These are phyloP conservation scores for Ispidina lecontei DNA, from an alignment of 2,797 vertebrate species.

Conservation along the genomic window DNA sequence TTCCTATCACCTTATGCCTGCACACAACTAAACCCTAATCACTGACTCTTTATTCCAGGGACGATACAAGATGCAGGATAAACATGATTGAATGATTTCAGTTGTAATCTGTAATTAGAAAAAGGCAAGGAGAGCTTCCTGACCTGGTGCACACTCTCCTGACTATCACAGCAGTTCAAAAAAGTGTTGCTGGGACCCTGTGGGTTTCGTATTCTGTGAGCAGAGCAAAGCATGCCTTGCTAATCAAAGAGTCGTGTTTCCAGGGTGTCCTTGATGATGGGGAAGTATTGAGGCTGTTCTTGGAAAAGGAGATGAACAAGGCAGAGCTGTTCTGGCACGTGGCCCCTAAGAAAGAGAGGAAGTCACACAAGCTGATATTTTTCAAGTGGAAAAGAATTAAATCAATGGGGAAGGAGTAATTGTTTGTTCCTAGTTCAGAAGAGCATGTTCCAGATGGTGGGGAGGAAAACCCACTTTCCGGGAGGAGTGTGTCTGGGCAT, in stretches of 20 bases:
- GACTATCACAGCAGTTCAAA: neutral
- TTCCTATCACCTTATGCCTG: neutral
- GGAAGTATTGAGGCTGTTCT: neutral
- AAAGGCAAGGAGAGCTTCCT: neutral
- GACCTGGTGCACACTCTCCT: neutral
- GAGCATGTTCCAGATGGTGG: neutral
- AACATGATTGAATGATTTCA: neutral
- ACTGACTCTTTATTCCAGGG: neutral
- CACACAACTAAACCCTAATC: neutral
- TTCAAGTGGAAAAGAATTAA: slow-evolving; percentile 18
- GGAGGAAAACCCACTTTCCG: neutral
- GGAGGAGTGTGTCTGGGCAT: neutral
- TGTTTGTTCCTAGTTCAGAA: slow-evolving; percentile 18
- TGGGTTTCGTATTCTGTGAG: neutral
- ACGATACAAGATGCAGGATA: neutral
- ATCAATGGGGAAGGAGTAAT: neutral
- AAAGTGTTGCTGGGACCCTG: neutral
- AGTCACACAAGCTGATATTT: neutral
- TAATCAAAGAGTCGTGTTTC: neutral
- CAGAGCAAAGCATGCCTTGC: neutral
- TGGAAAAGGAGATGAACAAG: neutral
- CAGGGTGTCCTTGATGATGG: neutral
- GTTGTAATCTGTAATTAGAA: neutral
- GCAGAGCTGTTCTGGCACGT: slow-evolving; percentile 5
- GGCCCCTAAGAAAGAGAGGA: neutral